A percentile compares a stretch with the other conserved stretches of the same genome.
phyloP scores from a whole-genome alignment of 2,113 vertebrate species.

The Chloropsis hardwickii region DNA sequence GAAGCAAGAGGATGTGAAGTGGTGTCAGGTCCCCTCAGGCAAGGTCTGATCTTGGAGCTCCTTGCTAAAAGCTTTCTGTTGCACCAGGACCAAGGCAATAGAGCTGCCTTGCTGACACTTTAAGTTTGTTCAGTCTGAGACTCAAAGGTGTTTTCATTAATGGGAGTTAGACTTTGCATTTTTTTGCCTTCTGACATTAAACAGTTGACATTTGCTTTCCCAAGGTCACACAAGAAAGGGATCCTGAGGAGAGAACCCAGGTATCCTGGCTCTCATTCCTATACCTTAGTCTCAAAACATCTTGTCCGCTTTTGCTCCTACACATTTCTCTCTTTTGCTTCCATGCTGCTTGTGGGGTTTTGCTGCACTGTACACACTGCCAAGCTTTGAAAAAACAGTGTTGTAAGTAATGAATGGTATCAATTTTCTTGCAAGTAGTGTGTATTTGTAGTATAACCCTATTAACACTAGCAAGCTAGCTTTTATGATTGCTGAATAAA shows the following conservation, averaged over 20 bases:
- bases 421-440: neutral
- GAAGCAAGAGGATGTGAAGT: neutral
- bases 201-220: neutral
- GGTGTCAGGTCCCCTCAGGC: neutral
- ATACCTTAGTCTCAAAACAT: neutral
- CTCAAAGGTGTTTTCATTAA: neutral
- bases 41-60: neutral
- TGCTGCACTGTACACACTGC: neutral
- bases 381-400: neutral
- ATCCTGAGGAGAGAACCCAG: neutral
- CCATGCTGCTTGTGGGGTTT: accelerated
- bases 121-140: neutral
- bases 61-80: neutral
- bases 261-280: neutral
- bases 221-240: neutral
- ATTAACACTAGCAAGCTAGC: neutral
- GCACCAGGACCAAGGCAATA: neutral
- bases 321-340: neutral
- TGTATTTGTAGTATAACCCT: neutral
- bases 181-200: neutral
- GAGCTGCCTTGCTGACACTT: neutral
- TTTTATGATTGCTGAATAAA: conserved; percentile 18
- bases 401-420: neutral
- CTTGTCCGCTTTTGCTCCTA: neutral
- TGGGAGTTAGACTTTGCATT: neutral